Evolutionary conservation across 2,888 invertebrate genomes (phyloP).

Genomic region (Ochlodes sylvanus): DNA sequence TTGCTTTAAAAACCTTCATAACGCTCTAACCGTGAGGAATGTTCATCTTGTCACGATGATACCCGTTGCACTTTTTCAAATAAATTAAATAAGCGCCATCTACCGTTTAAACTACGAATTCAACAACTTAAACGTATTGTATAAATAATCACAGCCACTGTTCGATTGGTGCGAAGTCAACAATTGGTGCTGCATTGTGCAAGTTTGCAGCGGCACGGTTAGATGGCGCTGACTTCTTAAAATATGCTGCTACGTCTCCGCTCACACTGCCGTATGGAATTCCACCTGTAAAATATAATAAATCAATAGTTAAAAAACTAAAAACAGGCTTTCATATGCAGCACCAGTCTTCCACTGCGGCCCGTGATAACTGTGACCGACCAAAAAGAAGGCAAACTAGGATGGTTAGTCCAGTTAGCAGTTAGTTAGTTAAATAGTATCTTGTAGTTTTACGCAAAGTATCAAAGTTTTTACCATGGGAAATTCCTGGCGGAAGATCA

Average conservation of each 20-base stretch:
- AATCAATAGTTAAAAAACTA: neutral
- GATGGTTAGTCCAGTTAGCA: no score
- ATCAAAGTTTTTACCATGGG: constrained; percentile 60
- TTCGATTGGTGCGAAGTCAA: constrained; percentile 67
- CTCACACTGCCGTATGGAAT: constrained; percentile 87
- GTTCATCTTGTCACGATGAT: no score
- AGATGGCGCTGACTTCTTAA: constrained; percentile 61
- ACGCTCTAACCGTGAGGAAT: no score
- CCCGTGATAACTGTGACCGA: no score
- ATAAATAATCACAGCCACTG: constrained; percentile 56
- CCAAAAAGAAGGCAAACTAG: no score
- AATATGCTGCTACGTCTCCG: constrained; percentile 83
- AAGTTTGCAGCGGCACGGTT: constrained; percentile 50
- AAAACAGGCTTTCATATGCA: no score
- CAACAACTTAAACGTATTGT: neutral
- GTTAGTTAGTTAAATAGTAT: no score
- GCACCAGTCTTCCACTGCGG: no score
- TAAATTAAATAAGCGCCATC: constrained; percentile 52
- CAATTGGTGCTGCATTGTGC: constrained; percentile 41
- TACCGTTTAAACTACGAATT: constrained; percentile 44
- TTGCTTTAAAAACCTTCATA: no score
- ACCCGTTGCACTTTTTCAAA: no score
- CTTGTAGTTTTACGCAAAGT: no score
- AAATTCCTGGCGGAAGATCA: constrained; percentile 70
- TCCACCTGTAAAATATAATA: constrained; percentile 75